Base-by-base conservation (phyloP, 2,888 invertebrate genomes). In the Tachina lurida region DNA sequence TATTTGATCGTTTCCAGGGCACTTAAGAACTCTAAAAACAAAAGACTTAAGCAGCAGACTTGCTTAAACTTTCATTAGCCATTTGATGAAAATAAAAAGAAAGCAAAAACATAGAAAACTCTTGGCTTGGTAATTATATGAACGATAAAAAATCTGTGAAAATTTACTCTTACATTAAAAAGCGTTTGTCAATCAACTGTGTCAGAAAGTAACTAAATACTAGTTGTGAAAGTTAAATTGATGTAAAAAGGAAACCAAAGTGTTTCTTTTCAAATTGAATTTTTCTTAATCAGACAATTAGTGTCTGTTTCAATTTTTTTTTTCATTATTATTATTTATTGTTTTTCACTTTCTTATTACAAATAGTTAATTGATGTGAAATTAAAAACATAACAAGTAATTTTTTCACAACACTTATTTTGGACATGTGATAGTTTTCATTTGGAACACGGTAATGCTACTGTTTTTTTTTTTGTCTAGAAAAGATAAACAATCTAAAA, bases 171-270 rank as follows among this genome's bases (percentile, higher is more conserved):
- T 10, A 47, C 1, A 15, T 19, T 58, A 13, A 60, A 73, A 52
- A 68, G 41, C 52, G 41, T 63, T 79, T 79, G 70, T 84, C 84
- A 84, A 84, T 79, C 84, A 84, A 60, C 63, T 75, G 78, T 70
- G 63, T 63, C 79, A 65, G 70, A 68, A 84, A 84, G 78, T 78
- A 58, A 73, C 60, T 13, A 62, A 31, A 56, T 15, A 62, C 62
- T 56, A 15, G 62, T 63, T 68, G 84, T 75, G 84, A 84, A 84
- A 84, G 84, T 84, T 78, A 54, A 63, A 78, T 22, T 43, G 62
- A 68, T 67, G 31, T 43, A 58, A 79, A 3, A 47, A 60, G 19
- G 3, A 49, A 9, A 7, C 4, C 10, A 5, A n/a, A 41, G 8
- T 17, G 63, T 41, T 63, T 54, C 5, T 39, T 10, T 41, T 31